phyloP scores from a whole-genome alignment of 2,797 vertebrate genomes.

The Pipistrellus pygmaeus region DNA sequence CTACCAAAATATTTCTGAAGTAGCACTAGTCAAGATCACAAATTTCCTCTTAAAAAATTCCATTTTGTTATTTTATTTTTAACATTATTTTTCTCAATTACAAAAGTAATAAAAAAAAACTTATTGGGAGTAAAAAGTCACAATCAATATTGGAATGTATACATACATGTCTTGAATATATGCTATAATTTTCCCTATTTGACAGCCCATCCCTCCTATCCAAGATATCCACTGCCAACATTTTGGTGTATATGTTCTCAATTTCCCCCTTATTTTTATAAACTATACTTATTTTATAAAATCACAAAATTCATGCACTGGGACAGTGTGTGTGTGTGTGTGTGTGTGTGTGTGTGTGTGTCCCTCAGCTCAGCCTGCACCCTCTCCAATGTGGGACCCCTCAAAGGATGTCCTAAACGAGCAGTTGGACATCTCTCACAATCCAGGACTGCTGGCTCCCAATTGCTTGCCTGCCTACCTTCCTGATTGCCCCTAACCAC shows the following conservation, averaged over 20 bases:
- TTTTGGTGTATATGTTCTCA: neutral
- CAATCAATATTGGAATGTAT: neutral
- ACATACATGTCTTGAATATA: neutral
- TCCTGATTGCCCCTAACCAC: no score
- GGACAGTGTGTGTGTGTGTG: no score
- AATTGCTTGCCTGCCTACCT: no score
- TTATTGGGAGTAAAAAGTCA: neutral
- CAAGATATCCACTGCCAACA: neutral
- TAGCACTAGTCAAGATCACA: neutral
- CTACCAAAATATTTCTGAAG: neutral
- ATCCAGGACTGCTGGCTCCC: no score
- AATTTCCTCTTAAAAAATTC: neutral
- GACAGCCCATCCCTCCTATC: neutral
- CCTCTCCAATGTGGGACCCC: no score
- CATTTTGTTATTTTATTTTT: constrained; percentile 10
- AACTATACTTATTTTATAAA: neutral
- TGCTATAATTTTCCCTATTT: neutral
- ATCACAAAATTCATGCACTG: neutral
- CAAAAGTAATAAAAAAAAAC: constrained; percentile 18
- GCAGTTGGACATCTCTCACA: no score
- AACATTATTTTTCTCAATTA: constrained; percentile 25
- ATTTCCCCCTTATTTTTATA: neutral
- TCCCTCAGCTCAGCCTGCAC: no score
- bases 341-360: no score
- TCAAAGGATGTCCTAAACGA: no score